These are phyloP conservation scores for Tribolium freemani DNA, from an alignment of 2,888 invertebrate species.

Conservation along the genomic window DNA sequence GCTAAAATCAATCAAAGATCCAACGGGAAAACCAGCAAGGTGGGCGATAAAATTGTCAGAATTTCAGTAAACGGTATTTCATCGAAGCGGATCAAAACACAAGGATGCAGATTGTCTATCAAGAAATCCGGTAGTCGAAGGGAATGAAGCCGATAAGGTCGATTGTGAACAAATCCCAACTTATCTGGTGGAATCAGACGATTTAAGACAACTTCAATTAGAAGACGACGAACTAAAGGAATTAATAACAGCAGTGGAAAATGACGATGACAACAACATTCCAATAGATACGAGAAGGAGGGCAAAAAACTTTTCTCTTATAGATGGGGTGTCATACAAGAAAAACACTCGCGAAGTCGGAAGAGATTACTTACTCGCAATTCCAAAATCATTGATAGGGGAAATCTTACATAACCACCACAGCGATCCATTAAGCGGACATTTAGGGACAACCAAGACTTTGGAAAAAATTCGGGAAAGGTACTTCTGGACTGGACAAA, in stretches of 20 bases:
- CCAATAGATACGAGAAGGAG: no score
- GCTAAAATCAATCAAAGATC: not conserved
- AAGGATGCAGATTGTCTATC: no score
- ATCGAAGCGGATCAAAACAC: not conserved
- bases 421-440: not conserved
- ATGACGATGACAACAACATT: no score
- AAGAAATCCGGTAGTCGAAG: no score
- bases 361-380: not conserved
- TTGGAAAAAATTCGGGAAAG: not conserved
- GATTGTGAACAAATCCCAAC: not conserved
- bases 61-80: not conserved
- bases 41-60: conserved; percentile 9
- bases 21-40: not conserved
- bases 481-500: not conserved
- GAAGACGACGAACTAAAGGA: not conserved
- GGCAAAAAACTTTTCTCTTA: no score
- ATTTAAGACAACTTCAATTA: not conserved
- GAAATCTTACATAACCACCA: not conserved
- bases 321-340: no score
- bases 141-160: no score
- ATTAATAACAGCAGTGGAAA: not conserved
- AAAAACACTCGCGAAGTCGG: no score
- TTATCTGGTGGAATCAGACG: not conserved
- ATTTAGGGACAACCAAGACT: not conserved
- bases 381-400: not conserved